Evolutionary conservation across 1,140 invertebrate genomes (phyloP).

Genomic region (Anastatus disparis): DNA sequence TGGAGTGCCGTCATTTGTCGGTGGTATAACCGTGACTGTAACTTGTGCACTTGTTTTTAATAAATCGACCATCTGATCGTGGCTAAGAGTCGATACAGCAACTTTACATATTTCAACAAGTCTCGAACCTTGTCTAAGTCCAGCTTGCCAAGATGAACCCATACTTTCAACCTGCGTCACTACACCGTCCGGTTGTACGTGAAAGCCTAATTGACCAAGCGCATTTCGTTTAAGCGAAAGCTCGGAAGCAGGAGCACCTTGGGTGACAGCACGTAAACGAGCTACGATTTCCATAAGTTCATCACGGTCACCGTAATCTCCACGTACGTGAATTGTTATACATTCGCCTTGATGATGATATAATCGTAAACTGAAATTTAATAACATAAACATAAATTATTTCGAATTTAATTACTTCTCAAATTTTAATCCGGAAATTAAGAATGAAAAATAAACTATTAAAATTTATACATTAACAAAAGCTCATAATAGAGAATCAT

Average conservation of each 20-base stretch:
- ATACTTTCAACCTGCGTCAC: constrained; percentile 92
- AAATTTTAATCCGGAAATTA: no score
- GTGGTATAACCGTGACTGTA: constrained; percentile 85
- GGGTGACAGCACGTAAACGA: constrained; percentile 77
- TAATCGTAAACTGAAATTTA: constrained; percentile 69
- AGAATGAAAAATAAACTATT: no score
- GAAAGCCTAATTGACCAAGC: constrained; percentile 91
- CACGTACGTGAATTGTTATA: constrained; percentile 77
- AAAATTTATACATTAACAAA: no score
- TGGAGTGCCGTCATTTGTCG: constrained; percentile 75
- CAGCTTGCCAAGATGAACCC: constrained; percentile 89
- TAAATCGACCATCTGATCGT: constrained; percentile 94
- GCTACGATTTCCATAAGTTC: constrained; percentile 84
- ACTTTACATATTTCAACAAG: constrained; percentile 94
- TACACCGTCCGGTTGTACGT: constrained; percentile 94
- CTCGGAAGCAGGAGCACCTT: constrained; percentile 79
- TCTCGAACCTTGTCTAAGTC: constrained; percentile 86
- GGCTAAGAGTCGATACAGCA: constrained; percentile 87
- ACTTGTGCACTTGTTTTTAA: constrained; percentile 90
- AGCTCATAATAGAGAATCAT: no score
- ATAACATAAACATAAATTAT: no score
- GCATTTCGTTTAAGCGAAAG: constrained; percentile 81
- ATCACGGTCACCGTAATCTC: constrained; percentile 75
- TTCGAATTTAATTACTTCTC: no score
- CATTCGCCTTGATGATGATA: constrained; percentile 89